Conservation (phyloP, 2,113 vertebrate genomes). For the Motacilla tschutschensis region DNA sequence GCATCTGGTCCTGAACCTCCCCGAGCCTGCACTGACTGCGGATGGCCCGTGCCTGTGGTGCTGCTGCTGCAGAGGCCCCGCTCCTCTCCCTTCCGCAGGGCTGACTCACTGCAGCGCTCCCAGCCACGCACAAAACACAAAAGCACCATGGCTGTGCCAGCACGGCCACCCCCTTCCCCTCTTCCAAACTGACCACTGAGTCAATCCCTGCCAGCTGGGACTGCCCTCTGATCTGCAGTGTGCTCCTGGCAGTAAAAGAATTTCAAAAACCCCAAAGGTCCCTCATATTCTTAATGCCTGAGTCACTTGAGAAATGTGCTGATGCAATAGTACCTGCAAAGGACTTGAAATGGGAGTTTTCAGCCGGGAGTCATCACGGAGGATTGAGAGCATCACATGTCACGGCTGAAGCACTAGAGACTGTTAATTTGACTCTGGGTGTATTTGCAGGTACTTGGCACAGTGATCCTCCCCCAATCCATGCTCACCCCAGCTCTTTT, state of each 20-base stretch:
- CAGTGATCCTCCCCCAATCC: neutral
- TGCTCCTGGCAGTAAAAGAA: neutral
- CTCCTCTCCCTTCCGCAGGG: neutral
- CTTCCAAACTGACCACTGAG: neutral
- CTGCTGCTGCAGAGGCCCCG: neutral
- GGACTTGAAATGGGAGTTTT: neutral
- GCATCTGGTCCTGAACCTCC: neutral
- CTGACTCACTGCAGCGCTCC: constrained; percentile 54
- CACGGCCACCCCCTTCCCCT: neutral
- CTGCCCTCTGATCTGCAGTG: neutral
- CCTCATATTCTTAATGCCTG: neutral
- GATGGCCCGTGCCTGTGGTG: neutral
- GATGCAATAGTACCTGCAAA: neutral
- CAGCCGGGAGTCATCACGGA: neutral
- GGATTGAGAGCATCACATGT: neutral
- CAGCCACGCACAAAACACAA: neutral
- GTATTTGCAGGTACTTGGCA: neutral
- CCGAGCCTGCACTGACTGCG: neutral
- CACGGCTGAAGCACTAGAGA: neutral
- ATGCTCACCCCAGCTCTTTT: neutral
- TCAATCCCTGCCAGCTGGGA: neutral
- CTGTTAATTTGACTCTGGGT: neutral
- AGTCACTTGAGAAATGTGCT: neutral
- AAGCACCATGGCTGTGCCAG: neutral
- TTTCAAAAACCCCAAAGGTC: neutral